These are phyloP conservation scores for Danaus plexippus DNA, from an alignment of 1,140 invertebrate genomes.

Conservation along the genomic window DNA sequence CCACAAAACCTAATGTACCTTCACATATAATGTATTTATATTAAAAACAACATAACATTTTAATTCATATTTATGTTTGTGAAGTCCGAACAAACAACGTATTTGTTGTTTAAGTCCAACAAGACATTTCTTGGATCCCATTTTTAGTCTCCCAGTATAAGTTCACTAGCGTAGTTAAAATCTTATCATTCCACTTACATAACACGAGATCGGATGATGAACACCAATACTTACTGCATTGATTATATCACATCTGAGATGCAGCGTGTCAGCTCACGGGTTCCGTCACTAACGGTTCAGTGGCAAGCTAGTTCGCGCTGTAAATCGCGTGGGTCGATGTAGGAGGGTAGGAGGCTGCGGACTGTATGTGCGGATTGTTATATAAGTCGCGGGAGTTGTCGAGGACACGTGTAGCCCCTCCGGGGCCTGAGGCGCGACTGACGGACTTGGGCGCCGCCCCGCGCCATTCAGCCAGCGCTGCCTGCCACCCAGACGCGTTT, in stretches of 20 bases:
- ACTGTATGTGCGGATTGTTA: constrained; percentile 66
- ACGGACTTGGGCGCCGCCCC: constrained; percentile 53
- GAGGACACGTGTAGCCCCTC: constrained; percentile 61
- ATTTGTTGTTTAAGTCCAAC: no score
- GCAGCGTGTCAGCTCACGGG: constrained; percentile 30
- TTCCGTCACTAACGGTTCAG: constrained; percentile 24
- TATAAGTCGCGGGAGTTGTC: constrained; percentile 59
- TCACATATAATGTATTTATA: no score
- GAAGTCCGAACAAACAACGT: no score
- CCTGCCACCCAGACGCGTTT: constrained; percentile 51
- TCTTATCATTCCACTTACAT: constrained; percentile 28
- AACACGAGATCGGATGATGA: constrained; percentile 33
- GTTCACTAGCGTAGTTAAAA: no score
- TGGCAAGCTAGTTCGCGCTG: constrained; percentile 21
- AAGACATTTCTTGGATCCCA: no score
- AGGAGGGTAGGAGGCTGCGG: constrained; percentile 52
- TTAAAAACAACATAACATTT: no score
- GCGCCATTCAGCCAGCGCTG: constrained; percentile 44
- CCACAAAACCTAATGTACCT: no score
- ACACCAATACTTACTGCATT: constrained; percentile 65
- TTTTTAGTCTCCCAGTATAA: no score
- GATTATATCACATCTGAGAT: constrained; percentile 68
- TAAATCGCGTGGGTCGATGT: constrained; percentile 46
- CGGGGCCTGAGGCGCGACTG: constrained; percentile 61
- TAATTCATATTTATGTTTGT: no score